Percentiles rank a stretch among this genome's conserved stretches.
phyloP scores from a whole-genome alignment of 2,888 invertebrate species.

The Synanthedon andrenaeformis region DNA sequence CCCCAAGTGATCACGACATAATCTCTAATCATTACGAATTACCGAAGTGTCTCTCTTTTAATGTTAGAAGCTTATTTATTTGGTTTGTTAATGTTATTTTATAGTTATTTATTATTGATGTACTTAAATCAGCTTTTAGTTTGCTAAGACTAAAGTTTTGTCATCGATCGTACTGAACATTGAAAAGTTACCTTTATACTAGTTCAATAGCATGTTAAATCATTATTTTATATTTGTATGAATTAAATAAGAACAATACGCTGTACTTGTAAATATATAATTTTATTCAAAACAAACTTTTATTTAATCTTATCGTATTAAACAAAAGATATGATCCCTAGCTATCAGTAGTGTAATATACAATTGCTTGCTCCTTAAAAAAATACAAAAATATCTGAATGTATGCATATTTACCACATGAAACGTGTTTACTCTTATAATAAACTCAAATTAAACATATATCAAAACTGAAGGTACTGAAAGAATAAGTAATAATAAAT shows the following conservation, averaged over 20 bases:
- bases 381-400: no score
- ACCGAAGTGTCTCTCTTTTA: conserved; percentile 44
- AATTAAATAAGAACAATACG: conserved; percentile 45
- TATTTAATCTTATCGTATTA: background rate
- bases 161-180: conserved; percentile 24
- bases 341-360: background rate
- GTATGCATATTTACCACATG: no score
- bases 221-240: conserved; percentile 53
- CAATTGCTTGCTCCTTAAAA: background rate
- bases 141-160: conserved; percentile 35
- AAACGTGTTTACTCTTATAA: no score
- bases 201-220: conserved; percentile 47
- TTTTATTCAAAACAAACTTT: conserved; percentile 42
- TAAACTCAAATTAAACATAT: no score
- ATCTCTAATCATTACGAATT: conserved; percentile 18
- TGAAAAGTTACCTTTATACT: conserved; percentile 48
- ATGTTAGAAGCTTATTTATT: conserved; percentile 56
- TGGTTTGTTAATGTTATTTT: conserved; percentile 62
- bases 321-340: background rate
- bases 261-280: conserved; percentile 62
- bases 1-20: conserved; percentile 34
- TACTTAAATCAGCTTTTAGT: conserved; percentile 40
- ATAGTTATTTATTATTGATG: conserved; percentile 62
- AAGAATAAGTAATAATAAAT: no score
- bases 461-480: no score